Evolutionary conservation across 1,140 invertebrate species (phyloP), one percentile per base, ranked within the genome.

Genomic region (Heliconius congener): DNA sequence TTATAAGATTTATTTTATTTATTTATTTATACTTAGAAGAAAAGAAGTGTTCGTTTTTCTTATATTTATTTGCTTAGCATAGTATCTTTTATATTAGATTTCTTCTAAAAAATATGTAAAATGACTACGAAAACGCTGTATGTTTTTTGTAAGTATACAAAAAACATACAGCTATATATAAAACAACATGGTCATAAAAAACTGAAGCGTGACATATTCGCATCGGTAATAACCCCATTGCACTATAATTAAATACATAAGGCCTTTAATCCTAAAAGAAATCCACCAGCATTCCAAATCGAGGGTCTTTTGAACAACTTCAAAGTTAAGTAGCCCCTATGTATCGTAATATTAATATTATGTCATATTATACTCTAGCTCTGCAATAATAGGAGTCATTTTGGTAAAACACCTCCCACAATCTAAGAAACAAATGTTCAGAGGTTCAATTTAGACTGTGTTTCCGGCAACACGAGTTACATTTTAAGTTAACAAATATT

Each of bases 401-500:
- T 88, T 88, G 19, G 66, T 78, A 84, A 77, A 34, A 60, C 73
- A 39, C 76, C 77, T 74, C 66, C 74, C 72, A 73, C 83, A 87
- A 88, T 87, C 82, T 83, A 88, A 89, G 89, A 90, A 94, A 91
- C 91, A 92, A 93, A 93, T 91, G 93, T 87, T 90, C 87, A 90
- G 83, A 84, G 87, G 87, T 92, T 91, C 93, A 94, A 94, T 94
- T 94, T 93, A 88, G 91, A 93, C 93, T 93, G 91, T 94, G 93
- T 93, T 90, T 94, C 93, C 91, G 91, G 91, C 86, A 88, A 94
- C 93, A 94, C 92, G 93, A 87, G 93, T 94, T 93, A 93, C 93
- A 94, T 94, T 94, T 94, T 93, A 94, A 94, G 88, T 94, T 94
- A 93, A 93, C 93, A 94, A 94, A 93, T 93, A 93, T 93, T 94